phyloP scores from a whole-genome alignment of 2,888 invertebrate species.

The Spisula solida region DNA sequence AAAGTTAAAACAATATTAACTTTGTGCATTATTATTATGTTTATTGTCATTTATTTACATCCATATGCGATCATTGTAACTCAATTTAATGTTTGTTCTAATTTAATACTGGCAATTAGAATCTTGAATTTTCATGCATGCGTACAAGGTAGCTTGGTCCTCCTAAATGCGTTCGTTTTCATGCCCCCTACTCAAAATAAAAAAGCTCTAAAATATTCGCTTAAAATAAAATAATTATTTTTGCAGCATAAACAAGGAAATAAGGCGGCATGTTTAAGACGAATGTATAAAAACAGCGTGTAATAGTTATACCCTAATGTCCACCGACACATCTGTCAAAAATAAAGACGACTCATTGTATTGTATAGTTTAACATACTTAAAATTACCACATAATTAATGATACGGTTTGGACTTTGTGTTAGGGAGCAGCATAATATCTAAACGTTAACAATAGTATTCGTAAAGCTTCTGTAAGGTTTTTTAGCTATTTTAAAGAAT shows the following conservation, averaged over 20 bases:
- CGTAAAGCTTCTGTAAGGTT: not conserved
- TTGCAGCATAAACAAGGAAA: slow-evolving; percentile 2
- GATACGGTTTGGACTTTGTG: not conserved
- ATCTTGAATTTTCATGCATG: too few species aligned
- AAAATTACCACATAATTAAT: not conserved
- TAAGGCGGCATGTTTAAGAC: not conserved
- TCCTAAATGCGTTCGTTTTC: too few species aligned
- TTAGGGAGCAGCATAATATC: not conserved
- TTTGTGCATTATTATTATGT: too few species aligned
- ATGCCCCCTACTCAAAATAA: too few species aligned
- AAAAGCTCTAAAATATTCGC: not conserved
- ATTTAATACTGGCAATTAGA: too few species aligned
- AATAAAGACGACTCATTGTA: not conserved
- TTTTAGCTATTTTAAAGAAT: not conserved
- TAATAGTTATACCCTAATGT: not conserved
- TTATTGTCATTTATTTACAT: too few species aligned
- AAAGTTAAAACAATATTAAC: too few species aligned
- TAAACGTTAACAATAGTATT: not conserved
- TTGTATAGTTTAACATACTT: not conserved
- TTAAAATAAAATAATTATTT: not conserved
- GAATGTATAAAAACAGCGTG: not conserved
- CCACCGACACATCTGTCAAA: slow-evolving; percentile 8
- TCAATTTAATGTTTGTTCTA: too few species aligned
- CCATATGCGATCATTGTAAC: too few species aligned
- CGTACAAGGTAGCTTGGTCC: too few species aligned